phyloP scores from a whole-genome alignment of 64 coral and sea anemone species.

The Orbicella faveolata region DNA sequence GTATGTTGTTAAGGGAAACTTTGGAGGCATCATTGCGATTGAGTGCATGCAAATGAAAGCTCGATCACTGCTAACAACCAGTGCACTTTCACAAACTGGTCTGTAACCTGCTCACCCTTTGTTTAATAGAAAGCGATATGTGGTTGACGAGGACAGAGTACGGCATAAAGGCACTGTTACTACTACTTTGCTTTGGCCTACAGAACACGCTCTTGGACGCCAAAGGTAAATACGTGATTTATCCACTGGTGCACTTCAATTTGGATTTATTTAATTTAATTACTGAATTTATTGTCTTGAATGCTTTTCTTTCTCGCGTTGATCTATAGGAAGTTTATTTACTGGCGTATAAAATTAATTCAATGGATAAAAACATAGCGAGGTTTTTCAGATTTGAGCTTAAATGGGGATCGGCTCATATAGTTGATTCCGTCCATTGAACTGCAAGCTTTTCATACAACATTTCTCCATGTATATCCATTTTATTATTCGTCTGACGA shows the following conservation, averaged over 20 bases:
- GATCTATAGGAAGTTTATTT: neutral
- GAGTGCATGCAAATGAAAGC: neutral
- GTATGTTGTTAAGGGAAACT: neutral
- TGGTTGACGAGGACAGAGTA: conserved; percentile 4
- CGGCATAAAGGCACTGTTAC: neutral
- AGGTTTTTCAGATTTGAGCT: neutral
- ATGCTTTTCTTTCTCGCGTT: neutral
- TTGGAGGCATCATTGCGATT: neutral
- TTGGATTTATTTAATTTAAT: neutral
- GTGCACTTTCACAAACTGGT: neutral
- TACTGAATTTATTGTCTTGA: neutral
- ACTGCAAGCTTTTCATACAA: neutral
- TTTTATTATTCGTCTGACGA: neutral
- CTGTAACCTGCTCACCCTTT: conserved; percentile 20
- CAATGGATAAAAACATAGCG: neutral
- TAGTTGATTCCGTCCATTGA: neutral
- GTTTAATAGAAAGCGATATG: conserved; percentile 1
- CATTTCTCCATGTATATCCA: neutral
- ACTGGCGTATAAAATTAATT: neutral
- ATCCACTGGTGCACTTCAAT: neutral
- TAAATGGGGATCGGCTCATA: neutral
- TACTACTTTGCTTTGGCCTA: conserved; percentile 7
- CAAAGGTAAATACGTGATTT: conserved; percentile 29
- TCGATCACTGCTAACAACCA: neutral
- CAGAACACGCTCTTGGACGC: conserved; percentile 1